Evolutionary conservation across 2,888 invertebrate species (phyloP), one percentile per base, ranked within the genome.

Genomic region (Chirona hameri): DNA sequence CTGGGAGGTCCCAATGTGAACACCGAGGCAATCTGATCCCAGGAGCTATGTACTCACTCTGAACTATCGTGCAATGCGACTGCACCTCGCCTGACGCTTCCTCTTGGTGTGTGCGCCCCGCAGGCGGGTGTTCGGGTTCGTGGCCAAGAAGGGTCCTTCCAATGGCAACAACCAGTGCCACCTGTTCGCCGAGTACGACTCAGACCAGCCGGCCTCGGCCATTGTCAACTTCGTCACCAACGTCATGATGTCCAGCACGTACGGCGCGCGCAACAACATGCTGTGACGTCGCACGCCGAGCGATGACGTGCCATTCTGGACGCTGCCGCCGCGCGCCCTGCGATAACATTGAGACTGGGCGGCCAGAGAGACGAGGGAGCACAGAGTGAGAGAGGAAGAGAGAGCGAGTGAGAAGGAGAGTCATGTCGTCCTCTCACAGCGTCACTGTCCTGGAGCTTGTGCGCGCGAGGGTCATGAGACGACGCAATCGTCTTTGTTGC

Each of bases 111-210:
- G 15, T 52, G 52, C 29, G 24, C 85, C 89, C 39, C 89, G 7
- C 90, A 96, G 95, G 87, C 93, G 95, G 85, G 93, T 96, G 86
- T 99, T 99, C 89, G 99, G 98, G 81, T 98, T 98, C 89, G 97
- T 99, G 85, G 97, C 98, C 48, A 92, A 95, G 87, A 92, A 95
- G 90, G 93, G 94, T 79, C 93, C 95, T 83, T 93, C 94, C 86
- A 92, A 92, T 85, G 91, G 92, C 81, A 97, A 98, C 89, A 99
- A 99, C 90, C 95, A 97, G 89, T 98, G 98, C 89, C 98, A 98
- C 90, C 92, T 99, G 85, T 98, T 99, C 89, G 97, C 97, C 39
- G 98, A 99, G 88, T 90, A 97, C 84, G 97, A 98, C 87, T 93
- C 96, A 0, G 95, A 96, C 87, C 92, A 93, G 86, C 98, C 98